phyloP scores from a whole-genome alignment of 2,888 invertebrate species.

The Dusona sp. region DNA sequence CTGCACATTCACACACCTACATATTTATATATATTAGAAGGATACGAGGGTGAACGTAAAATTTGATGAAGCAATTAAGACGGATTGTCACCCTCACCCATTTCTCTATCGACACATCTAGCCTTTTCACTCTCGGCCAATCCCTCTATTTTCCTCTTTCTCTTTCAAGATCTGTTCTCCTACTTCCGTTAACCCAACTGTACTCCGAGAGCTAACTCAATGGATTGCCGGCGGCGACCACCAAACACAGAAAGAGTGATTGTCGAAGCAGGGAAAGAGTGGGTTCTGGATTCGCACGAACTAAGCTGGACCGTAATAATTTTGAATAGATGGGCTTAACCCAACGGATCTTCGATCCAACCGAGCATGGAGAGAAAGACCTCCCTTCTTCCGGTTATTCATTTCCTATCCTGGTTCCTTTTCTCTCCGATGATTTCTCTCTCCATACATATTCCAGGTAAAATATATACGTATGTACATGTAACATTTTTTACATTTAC shows the following conservation, averaged over 20 bases:
- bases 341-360: slow-evolving; percentile 62
- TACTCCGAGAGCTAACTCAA: slow-evolving; percentile 42
- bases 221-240: slow-evolving; percentile 51
- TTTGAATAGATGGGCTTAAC: slow-evolving; percentile 75
- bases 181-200: slow-evolving; percentile 33
- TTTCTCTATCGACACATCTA: slow-evolving; percentile 57
- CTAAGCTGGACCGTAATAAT: slow-evolving; percentile 75
- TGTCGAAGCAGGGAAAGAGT: slow-evolving; percentile 31
- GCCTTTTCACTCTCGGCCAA: slow-evolving; percentile 20
- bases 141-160: slow-evolving; percentile 8
- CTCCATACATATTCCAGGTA: neutral
- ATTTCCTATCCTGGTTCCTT: slow-evolving; percentile 37
- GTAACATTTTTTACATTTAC: neutral
- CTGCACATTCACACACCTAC: no score
- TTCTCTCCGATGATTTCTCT: slow-evolving; percentile 1
- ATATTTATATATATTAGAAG: neutral
- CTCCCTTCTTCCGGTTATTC: slow-evolving; percentile 53
- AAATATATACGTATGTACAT: neutral
- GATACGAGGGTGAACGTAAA: slow-evolving; percentile 48
- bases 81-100: slow-evolving; percentile 71
- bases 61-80: slow-evolving; percentile 74
- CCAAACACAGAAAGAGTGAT: slow-evolving; percentile 46
- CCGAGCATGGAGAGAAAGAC: slow-evolving; percentile 49
- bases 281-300: slow-evolving; percentile 65
- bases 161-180: slow-evolving; percentile 3